Conservation (phyloP, 2,888 invertebrate genomes). For the Apeira syringaria region DNA sequence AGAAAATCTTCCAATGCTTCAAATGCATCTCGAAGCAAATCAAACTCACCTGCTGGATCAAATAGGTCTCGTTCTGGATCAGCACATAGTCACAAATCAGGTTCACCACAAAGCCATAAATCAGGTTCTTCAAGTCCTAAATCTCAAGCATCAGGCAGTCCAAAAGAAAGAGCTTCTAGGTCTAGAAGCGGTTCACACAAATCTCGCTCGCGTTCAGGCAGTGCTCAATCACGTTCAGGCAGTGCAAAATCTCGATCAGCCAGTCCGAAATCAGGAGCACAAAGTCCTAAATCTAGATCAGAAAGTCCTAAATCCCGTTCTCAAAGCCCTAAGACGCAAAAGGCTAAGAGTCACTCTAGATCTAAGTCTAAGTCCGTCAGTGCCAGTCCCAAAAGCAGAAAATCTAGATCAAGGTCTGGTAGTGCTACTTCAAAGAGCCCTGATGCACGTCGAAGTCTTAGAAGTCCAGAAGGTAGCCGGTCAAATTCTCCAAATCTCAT, state of each 20-base stretch:
- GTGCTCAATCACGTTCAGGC: too few relatives aligned
- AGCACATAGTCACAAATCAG: slow-evolving; percentile 71
- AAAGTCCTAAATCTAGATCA: slow-evolving; percentile 59
- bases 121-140: slow-evolving; percentile 73
- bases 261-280: slow-evolving; percentile 4
- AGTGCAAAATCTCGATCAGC: too few relatives aligned
- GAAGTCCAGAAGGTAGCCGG: slow-evolving; percentile 56
- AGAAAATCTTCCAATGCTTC: slow-evolving; percentile 66
- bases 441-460: slow-evolving; percentile 63
- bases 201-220: slow-evolving; percentile 40
- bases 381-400: slow-evolving; percentile 25
- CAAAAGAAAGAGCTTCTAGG: slow-evolving; percentile 54
- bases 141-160: slow-evolving; percentile 70
- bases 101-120: slow-evolving; percentile 71
- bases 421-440: slow-evolving; percentile 32
- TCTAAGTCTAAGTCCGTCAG: slow-evolving; percentile 30
- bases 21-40: slow-evolving; percentile 68
- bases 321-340: slow-evolving; percentile 59
- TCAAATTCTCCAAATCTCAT: slow-evolving; percentile 81
- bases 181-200: slow-evolving; percentile 67
- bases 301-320: slow-evolving; percentile 55
- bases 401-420: slow-evolving; percentile 42
- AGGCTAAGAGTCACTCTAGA: slow-evolving; percentile 22
- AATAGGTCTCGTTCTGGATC: slow-evolving; percentile 73
- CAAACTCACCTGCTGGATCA: slow-evolving; percentile 68